Evolutionary conservation across 1,140 invertebrate genomes (phyloP).

Genomic region (Sarcophaga peregrina): DNA sequence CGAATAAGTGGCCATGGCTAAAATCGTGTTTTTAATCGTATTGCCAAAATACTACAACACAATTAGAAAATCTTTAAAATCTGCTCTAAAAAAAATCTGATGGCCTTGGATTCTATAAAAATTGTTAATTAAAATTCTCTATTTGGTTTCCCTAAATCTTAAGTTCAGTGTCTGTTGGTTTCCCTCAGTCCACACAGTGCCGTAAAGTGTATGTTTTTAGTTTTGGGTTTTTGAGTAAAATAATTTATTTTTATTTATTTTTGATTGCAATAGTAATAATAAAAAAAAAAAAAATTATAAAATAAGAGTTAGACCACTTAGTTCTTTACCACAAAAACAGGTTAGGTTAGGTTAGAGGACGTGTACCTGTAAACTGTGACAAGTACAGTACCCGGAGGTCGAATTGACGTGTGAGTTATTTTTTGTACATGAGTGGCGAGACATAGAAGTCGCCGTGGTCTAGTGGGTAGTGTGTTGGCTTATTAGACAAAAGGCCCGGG

Average conservation of each 20-base stretch:
- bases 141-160: neutral
- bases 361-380: too few relatives aligned
- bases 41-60: constrained; percentile 8
- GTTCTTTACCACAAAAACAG: too few relatives aligned
- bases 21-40: neutral
- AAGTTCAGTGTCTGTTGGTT: neutral
- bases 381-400: too few relatives aligned
- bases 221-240: neutral
- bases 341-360: too few relatives aligned
- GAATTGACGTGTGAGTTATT: too few relatives aligned
- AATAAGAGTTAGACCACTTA: too few relatives aligned
- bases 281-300: too few relatives aligned
- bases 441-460: too few relatives aligned
- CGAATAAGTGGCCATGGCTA: constrained; percentile 44
- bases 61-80: neutral
- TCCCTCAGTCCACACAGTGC: neutral
- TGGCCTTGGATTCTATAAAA: neutral
- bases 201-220: neutral
- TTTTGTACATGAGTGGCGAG: too few relatives aligned
- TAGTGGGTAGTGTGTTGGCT: too few relatives aligned
- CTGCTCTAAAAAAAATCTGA: neutral
- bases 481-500: too few relatives aligned
- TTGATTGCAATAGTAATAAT: neutral
- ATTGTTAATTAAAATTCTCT: neutral
- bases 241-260: too few relatives aligned